Base-by-base conservation (phyloP, 2,888 invertebrate genomes). In the Drosophila neotestacea region DNA sequence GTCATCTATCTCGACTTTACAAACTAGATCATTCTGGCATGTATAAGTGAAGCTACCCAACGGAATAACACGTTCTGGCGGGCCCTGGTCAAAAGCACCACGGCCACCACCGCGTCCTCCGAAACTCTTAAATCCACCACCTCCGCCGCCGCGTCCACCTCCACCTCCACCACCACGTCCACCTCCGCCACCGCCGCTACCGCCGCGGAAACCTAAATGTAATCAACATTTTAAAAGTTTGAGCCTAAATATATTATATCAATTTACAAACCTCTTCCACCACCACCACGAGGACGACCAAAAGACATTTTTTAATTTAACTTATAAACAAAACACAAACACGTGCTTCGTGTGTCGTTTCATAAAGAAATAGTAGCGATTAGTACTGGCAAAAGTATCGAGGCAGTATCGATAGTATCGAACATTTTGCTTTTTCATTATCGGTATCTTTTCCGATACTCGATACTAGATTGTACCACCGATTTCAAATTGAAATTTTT, bases 1-100 rank as follows among this genome's bases (percentile, higher is more conserved):
- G 92, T 99, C 98, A 90, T 30, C 7, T 4, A 30, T 30, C 79
- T 96, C 96, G 5, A 30, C 7, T 30, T 30, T 30, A 5, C 30
- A 30, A 30, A 5, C 30, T 30, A 6, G 30, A 30, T 30, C 30
- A 5, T 98, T 98, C 93, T 99, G 97, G 79, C 30, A 30, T 30
- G 30, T 7, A 30, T 7, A 30, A 30, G 1, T 30, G 7, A 30
- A 30, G 7, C 4, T 6, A 1, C 99, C 99, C 27, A 30, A 30
- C 30, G 30, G 30, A 30, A 30, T 30, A 30, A 30, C 30, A 30
- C 30, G 30, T 30, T 30, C 30, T 30, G 30, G 7, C 7, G 30
- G 30, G 6, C 30, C 30, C 22, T 94, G 94, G 84, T 96, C 96
- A 75, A 94, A 95, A 46, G 94, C 94, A 56, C 95, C 90, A 7